Evolutionary conservation across 2,888 invertebrate genomes (phyloP).

Genomic region (Drosophila nigritarsus): DNA sequence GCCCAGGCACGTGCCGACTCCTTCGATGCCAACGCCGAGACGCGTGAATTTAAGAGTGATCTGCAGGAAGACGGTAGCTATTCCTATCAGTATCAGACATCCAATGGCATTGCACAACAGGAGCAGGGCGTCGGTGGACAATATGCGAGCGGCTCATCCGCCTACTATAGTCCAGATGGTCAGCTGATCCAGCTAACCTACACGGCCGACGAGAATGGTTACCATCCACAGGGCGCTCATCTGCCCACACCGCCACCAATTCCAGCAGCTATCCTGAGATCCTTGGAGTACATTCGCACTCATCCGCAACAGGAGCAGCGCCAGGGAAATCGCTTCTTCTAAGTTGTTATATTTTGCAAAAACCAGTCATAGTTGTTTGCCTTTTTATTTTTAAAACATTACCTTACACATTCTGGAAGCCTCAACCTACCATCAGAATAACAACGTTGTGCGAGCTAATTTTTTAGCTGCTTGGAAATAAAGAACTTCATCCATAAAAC

Average conservation of each 20-base stretch:
- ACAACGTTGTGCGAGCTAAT: slow-evolving; percentile 28
- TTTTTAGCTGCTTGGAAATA: slow-evolving; percentile 47
- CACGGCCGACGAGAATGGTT: slow-evolving; percentile 87
- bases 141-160: slow-evolving; percentile 86
- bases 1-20: slow-evolving; percentile 76
- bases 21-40: slow-evolving; percentile 80
- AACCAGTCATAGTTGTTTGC: neutral
- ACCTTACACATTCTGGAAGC: slow-evolving; percentile 26
- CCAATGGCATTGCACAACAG: slow-evolving; percentile 87
- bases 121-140: slow-evolving; percentile 87
- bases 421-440: slow-evolving; percentile 5
- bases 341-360: slow-evolving; percentile 2
- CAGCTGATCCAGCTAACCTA: slow-evolving; percentile 84
- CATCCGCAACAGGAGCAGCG: slow-evolving; percentile 82
- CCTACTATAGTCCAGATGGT: slow-evolving; percentile 87
- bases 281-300: slow-evolving; percentile 83
- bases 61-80: slow-evolving; percentile 85
- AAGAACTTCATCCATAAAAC: slow-evolving; percentile 20
- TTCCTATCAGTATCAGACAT: slow-evolving; percentile 86
- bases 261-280: slow-evolving; percentile 78
- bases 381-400: slow-evolving; percentile 15
- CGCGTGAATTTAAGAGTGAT: slow-evolving; percentile 84
- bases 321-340: slow-evolving; percentile 51
- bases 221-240: slow-evolving; percentile 85
- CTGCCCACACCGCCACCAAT: slow-evolving; percentile 84